These are phyloP conservation scores for Dasyprocta punctata DNA, from an alignment of 2,113 vertebrate species.

Conservation along the genomic window DNA sequence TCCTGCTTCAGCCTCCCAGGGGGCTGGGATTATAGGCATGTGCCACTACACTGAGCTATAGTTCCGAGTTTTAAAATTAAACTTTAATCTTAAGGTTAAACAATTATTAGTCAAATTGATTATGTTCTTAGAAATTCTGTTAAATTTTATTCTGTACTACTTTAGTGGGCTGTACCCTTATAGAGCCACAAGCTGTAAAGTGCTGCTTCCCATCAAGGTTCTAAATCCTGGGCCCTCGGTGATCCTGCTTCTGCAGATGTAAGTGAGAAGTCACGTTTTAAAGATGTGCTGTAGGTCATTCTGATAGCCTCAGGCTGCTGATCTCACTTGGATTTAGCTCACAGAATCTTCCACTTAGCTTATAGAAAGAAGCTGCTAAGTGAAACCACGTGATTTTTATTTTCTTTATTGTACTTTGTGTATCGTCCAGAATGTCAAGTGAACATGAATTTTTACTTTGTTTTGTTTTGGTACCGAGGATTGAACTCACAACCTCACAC, in stretches of 20 bases:
- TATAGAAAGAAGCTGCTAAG: neutral
- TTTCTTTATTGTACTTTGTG: neutral
- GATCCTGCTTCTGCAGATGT: neutral
- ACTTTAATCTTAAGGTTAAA: conserved; percentile 30
- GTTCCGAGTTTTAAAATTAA: neutral
- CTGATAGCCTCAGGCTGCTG: neutral
- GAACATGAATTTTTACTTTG: conserved; percentile 41
- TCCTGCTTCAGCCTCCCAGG: neutral
- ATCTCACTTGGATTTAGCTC: neutral
- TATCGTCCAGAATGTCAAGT: neutral
- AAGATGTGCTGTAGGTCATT: neutral
- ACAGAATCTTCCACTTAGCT: neutral
- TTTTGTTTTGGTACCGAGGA: no score
- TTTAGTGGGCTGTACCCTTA: neutral
- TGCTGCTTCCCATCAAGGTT: no score
- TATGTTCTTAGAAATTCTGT: neutral
- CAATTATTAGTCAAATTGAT: conserved; percentile 16
- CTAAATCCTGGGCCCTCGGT: neutral
- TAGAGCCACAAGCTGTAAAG: no score
- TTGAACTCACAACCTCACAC: no score
- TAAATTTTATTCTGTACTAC: neutral
- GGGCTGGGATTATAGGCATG: neutral
- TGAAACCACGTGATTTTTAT: conserved; percentile 20
- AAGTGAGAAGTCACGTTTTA: neutral
- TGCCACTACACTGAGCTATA: neutral